A percentile compares a stretch with the other conserved stretches of the same genome.
phyloP scores from a whole-genome alignment of 2,888 invertebrate species.

The Andrena minutula region DNA sequence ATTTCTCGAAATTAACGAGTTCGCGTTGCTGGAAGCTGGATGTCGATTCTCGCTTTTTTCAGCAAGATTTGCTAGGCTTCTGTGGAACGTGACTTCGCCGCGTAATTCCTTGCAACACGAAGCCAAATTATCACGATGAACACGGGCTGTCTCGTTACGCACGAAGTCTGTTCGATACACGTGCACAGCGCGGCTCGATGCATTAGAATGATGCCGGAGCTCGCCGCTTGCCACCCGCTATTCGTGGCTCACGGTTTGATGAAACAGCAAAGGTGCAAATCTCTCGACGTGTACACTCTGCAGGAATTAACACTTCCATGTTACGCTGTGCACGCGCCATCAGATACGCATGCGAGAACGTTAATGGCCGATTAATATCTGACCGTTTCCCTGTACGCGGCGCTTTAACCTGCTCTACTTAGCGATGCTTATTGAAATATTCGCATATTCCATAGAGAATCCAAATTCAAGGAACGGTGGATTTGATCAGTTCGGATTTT shows the following conservation, averaged over 20 bases:
- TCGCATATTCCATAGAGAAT: neutral
- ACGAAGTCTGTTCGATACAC: conserved; percentile 64
- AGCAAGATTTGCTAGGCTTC: conserved; percentile 67
- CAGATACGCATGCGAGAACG: conserved; percentile 58
- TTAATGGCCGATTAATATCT: conserved; percentile 58
- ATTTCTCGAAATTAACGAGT: conserved; percentile 16
- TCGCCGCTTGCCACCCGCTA: conserved; percentile 45
- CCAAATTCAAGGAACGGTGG: neutral
- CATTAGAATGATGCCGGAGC: conserved; percentile 65
- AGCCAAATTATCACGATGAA: conserved; percentile 65
- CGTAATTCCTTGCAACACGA: conserved; percentile 59
- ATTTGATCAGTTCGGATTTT: neutral
- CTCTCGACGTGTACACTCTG: conserved; percentile 44
- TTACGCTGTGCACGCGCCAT: conserved; percentile 62
- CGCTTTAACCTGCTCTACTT: conserved; percentile 1
- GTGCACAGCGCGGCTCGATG: conserved; percentile 62
- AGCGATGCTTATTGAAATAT: neutral
- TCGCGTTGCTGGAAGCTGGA: neutral
- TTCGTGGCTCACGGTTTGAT: conserved; percentile 43
- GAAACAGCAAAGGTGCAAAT: conserved; percentile 67
- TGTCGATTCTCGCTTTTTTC: conserved; percentile 58
- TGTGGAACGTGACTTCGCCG: conserved; percentile 61
- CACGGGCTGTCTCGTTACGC: conserved; percentile 69
- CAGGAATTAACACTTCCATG: conserved; percentile 63
- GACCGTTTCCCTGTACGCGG: neutral